Evolutionary conservation across 2,888 invertebrate species (phyloP).

Genomic region (Petrolisthes manimaculis): DNA sequence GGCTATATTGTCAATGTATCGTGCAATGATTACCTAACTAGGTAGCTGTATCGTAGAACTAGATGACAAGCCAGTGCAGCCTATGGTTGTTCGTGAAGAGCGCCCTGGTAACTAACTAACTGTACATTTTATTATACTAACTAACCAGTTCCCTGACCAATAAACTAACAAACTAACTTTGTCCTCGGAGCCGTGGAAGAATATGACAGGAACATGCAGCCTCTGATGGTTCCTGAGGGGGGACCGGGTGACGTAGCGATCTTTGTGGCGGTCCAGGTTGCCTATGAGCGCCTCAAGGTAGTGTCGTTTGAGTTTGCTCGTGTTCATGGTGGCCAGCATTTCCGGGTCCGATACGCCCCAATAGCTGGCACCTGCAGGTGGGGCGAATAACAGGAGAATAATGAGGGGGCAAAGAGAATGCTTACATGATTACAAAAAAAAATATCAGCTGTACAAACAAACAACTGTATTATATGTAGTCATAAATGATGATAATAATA

Average conservation of each 20-base stretch:
- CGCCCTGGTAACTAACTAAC: slow-evolving; percentile 31
- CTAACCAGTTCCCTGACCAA: neutral
- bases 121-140: too few relatives aligned
- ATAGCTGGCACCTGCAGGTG: slow-evolving; percentile 46
- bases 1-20: too few relatives aligned
- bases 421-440: too few relatives aligned
- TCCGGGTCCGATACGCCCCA: slow-evolving; percentile 40
- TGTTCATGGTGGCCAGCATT: slow-evolving; percentile 17
- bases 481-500: too few relatives aligned
- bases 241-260: slow-evolving; percentile 55
- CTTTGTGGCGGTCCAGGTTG: slow-evolving; percentile 27
- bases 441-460: neutral
- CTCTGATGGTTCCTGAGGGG: slow-evolving; percentile 38
- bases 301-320: slow-evolving; percentile 26
- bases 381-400: too few relatives aligned
- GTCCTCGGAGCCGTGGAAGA: slow-evolving; percentile 57
- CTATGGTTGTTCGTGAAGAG: slow-evolving; percentile 37
- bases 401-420: too few relatives aligned
- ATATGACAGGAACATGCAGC: slow-evolving; percentile 52
- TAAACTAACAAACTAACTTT: slow-evolving; percentile 28
- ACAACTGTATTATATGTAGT: neutral
- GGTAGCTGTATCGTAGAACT: slow-evolving; percentile 37
- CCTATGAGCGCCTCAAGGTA: slow-evolving; percentile 49
- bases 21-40: too few relatives aligned
- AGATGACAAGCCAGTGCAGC: slow-evolving; percentile 46